Conservation (phyloP, 1,140 invertebrate species). For the Psix sp. region DNA sequence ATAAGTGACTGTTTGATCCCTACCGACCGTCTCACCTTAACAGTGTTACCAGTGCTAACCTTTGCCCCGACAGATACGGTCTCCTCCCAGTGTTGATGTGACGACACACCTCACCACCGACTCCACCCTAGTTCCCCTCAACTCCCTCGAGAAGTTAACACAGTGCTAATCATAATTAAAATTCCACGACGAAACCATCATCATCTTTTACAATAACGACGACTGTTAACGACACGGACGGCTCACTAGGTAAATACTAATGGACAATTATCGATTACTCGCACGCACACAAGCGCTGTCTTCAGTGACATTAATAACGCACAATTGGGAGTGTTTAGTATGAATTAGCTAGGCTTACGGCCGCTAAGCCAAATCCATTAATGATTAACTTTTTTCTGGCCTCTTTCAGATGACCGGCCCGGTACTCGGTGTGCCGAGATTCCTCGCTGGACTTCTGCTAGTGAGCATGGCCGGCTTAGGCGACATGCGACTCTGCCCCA, state of each 20-base stretch:
- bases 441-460: conserved; percentile 69
- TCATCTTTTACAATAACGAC: conserved; percentile 38
- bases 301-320: conserved; percentile 18
- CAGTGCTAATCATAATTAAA: conserved; percentile 27
- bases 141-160: too few relatives aligned
- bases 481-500: conserved; percentile 81
- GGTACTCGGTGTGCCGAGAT: conserved; percentile 43
- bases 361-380: too few relatives aligned
- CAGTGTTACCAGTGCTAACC: conserved; percentile 1
- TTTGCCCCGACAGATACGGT: neutral
- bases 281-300: conserved; percentile 12
- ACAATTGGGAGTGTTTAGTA: neutral
- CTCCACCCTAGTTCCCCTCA: too few relatives aligned
- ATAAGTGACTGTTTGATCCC: neutral
- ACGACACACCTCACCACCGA: neutral
- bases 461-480: conserved; percentile 65
- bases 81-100: neutral
- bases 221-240: conserved; percentile 50
- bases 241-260: conserved; percentile 57
- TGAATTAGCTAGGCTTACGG: too few relatives aligned
- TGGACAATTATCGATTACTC: conserved; percentile 54
- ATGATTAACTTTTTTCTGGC: conserved; percentile 40
- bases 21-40: neutral
- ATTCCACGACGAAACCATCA: conserved; percentile 33
- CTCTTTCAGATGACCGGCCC: conserved; percentile 49